Percentiles rank a stretch among this genome's conserved stretches.
Conservation (phyloP, 2,888 invertebrate genomes). For the Sclerodermus sp. region DNA sequence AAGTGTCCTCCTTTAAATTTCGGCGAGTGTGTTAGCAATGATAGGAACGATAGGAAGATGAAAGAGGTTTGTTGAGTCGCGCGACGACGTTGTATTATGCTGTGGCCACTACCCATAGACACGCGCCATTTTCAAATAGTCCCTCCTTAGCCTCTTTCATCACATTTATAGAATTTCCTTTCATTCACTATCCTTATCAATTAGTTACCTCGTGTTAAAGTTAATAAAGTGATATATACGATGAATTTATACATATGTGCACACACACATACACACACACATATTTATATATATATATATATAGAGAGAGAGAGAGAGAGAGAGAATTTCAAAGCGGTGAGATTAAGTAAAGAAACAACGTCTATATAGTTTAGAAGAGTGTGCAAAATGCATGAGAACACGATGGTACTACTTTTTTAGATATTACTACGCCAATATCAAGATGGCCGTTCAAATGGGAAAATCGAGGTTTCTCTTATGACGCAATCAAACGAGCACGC, state of each 20-base stretch:
- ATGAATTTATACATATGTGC: too few relatives aligned
- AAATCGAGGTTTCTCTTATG: slow-evolving; percentile 46
- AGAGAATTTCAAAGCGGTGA: too few relatives aligned
- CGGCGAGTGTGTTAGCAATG: slow-evolving; percentile 33
- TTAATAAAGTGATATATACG: too few relatives aligned
- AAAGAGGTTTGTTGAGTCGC: slow-evolving; percentile 43
- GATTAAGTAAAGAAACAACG: too few relatives aligned
- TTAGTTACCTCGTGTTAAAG: too few relatives aligned
- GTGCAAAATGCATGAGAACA: not conserved
- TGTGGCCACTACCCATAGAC: slow-evolving; percentile 33
- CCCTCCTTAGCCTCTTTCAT: too few relatives aligned
- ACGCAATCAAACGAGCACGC: slow-evolving; percentile 45
- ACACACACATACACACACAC: too few relatives aligned
- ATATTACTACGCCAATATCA: slow-evolving; percentile 39
- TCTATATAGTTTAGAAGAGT: too few relatives aligned
- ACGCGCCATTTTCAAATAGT: slow-evolving; percentile 44
- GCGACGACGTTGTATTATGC: slow-evolving; percentile 40
- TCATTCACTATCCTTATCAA: too few relatives aligned
- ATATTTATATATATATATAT: too few relatives aligned
- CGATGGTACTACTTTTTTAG: slow-evolving; percentile 26
- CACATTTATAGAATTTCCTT: too few relatives aligned
- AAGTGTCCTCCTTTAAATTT: slow-evolving; percentile 45
- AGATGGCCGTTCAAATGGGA: slow-evolving; percentile 38
- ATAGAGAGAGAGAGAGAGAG: too few relatives aligned
- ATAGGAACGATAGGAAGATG: slow-evolving; percentile 28